Evolutionary conservation across 1,140 invertebrate genomes (phyloP).

Genomic region (Temnothorax curvispinosus): DNA sequence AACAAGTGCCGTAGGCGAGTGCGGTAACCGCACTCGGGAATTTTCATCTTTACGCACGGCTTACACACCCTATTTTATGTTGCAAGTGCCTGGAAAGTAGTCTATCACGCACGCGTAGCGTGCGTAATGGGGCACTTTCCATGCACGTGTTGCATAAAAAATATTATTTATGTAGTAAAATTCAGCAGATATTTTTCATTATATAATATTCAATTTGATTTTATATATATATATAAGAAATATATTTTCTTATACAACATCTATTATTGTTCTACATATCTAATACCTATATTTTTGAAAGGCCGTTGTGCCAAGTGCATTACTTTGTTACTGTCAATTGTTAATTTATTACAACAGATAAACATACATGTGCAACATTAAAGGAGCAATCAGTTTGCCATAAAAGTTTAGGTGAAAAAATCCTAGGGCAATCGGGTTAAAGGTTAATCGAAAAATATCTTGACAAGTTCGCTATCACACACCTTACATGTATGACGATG

Average conservation of each 20-base stretch:
- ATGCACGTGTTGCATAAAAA: background rate
- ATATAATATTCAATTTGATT: background rate
- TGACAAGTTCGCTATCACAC: background rate
- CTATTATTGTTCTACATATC: background rate
- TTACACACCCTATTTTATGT: no score
- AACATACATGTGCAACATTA: background rate
- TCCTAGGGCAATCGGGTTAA: background rate
- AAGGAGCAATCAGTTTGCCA: background rate
- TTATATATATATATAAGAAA: background rate
- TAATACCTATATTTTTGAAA: background rate
- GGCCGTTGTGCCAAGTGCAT: background rate
- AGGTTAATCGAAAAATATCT: constrained; percentile 6
- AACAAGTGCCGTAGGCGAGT: no score
- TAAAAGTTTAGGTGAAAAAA: constrained; percentile 1
- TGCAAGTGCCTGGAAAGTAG: no score
- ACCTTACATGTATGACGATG: background rate
- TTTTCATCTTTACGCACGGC: no score
- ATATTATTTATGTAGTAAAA: constrained; percentile 11
- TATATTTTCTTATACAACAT: constrained; percentile 29
- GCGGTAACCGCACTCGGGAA: no score
- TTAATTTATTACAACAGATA: constrained; percentile 9
- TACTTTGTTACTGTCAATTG: background rate
- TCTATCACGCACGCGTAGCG: no score
- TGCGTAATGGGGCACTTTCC: no score
- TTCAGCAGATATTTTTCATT: background rate